phyloP scores from a whole-genome alignment of 2,888 invertebrate genomes.

The Euplexia lucipara region DNA sequence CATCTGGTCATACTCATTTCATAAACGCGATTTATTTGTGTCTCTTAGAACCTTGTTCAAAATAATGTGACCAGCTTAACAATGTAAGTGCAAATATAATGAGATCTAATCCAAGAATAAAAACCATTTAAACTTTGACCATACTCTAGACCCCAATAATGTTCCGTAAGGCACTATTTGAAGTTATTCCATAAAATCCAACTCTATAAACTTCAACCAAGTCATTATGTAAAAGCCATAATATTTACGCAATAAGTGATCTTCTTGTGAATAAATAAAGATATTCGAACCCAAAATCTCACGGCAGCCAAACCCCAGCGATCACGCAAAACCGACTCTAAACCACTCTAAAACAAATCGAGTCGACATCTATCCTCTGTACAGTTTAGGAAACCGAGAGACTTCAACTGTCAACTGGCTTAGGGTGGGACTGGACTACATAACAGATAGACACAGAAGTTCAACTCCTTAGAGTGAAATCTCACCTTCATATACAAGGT shows the following conservation, averaged over 20 bases:
- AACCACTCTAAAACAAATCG: slow-evolving; percentile 36
- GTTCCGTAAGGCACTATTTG: too few relatives aligned
- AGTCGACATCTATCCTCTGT: slow-evolving; percentile 39
- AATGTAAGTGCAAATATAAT: too few relatives aligned
- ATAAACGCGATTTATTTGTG: too few relatives aligned
- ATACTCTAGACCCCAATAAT: background rate
- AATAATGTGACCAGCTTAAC: too few relatives aligned
- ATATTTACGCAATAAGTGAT: background rate
- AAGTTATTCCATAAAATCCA: background rate
- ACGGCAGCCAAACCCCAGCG: slow-evolving; percentile 3
- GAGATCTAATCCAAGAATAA: too few relatives aligned
- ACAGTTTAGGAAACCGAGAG: slow-evolving; percentile 41
- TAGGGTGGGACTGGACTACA: slow-evolving; percentile 21
- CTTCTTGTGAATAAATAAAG: background rate
- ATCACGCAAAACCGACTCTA: slow-evolving; percentile 23
- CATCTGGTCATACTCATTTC: too few relatives aligned
- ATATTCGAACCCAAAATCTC: slow-evolving; percentile 4
- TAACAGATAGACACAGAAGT: slow-evolving; percentile 4
- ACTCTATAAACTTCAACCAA: background rate
- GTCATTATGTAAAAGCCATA: background rate
- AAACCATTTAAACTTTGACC: background rate
- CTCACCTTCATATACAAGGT: too few relatives aligned
- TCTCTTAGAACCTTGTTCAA: too few relatives aligned
- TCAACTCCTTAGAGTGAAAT: background rate
- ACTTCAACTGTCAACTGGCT: slow-evolving; percentile 34